Percentiles rank a stretch among this genome's conserved stretches.
Evolutionary conservation across 2,113 vertebrate genomes (phyloP).

Genomic region (Motacilla tschutschensis): DNA sequence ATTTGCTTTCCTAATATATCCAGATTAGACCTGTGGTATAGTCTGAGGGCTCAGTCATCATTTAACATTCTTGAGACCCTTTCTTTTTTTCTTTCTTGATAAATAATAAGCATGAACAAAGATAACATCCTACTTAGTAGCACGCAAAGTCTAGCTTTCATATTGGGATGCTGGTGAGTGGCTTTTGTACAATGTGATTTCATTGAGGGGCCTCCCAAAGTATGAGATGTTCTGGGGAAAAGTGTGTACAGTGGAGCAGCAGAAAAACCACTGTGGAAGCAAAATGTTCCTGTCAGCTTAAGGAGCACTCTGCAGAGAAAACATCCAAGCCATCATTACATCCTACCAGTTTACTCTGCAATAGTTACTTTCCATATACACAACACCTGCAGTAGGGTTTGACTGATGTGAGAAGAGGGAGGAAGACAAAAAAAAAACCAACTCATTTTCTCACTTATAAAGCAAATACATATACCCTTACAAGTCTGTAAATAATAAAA

Average conservation of each 20-base stretch:
- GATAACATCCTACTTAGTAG: not conserved
- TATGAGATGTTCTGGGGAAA: not conserved
- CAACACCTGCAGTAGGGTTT: not conserved
- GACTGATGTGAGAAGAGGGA: not conserved
- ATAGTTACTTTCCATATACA: not conserved
- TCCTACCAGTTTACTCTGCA: not conserved
- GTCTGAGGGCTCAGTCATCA: not conserved
- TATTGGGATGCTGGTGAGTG: not conserved
- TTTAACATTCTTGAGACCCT: not conserved
- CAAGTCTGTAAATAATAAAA: not conserved
- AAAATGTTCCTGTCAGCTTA: not conserved
- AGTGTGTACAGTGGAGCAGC: accelerated
- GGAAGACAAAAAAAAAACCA: not conserved
- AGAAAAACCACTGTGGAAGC: accelerated
- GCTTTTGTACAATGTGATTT: not conserved
- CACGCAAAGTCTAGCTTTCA: not conserved
- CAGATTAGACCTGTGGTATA: not conserved
- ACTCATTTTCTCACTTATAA: not conserved
- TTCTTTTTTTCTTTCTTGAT: not conserved
- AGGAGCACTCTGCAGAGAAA: not conserved
- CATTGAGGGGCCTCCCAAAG: not conserved
- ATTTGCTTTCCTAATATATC: not conserved
- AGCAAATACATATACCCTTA: not conserved
- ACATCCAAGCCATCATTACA: not conserved
- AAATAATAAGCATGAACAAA: not conserved